Base-by-base conservation (phyloP, 1,140 invertebrate species). In the Pachypeltis micranthus region DNA sequence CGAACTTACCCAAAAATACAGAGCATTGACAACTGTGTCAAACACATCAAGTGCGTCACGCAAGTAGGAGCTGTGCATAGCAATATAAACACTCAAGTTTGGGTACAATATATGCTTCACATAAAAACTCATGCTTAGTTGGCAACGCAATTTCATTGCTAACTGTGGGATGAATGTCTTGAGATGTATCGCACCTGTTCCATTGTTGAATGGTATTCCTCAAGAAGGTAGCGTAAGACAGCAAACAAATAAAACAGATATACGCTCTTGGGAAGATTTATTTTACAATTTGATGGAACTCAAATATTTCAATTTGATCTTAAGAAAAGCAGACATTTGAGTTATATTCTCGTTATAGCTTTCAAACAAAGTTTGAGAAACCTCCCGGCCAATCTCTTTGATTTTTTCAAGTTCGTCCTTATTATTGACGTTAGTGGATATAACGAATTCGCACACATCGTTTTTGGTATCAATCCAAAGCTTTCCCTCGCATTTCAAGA, bases 241-340 rank as follows among this genome's bases (percentile, higher is more conserved):
- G 34, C n/a, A 23, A n/a, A 47, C 14, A 39, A 39, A 3, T 3
- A 47, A 47, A 47, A 47, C 44, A 47, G 24, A 10, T 39, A 10
- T 3, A 47, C 24, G 44, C 24, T 47, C n/a, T 47, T 19, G 24
- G 7, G 24, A 47, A 47, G 24, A 19, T 47, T n/a, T 3, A 47
- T 59, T 27, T 59, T 34, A 59, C 29, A 34, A 19, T 31, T 59
- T 59, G n/a, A 59, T n/a, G 16, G 26, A n/a, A 23, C 29, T 59
- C 29, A 59, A 25, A 34, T 64, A 64, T 64, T 64, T 64, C 4
- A 60, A 39, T 23, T 64, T 64, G 51, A 29, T 7, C 34, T 64
- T 64, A 7, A 64, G 55, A 12, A 60, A 14, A 16, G 29, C 24
- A 23, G 63, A 47, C 19, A 64, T 64, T 29, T 59, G 34, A 51